phyloP scores from a whole-genome alignment of 2,113 vertebrate genomes.

The Pelodiscus sinensis region DNA sequence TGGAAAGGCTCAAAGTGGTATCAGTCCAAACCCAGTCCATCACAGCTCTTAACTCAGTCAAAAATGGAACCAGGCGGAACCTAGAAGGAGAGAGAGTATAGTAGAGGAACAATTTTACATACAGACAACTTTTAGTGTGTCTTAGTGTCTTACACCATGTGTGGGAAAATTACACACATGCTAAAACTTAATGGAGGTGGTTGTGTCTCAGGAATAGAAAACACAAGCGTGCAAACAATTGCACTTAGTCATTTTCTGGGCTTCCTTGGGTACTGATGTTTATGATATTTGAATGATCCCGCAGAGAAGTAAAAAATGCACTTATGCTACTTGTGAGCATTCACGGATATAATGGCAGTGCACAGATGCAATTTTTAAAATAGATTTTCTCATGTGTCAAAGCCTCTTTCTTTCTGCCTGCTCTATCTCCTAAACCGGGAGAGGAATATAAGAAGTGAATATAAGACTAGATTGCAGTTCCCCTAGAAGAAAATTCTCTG shows the following conservation, averaged over 20 bases:
- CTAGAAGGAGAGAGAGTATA: constrained; percentile 72
- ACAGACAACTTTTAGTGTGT: background rate
- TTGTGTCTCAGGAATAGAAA: background rate
- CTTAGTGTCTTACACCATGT: background rate
- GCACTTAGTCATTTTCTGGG: background rate
- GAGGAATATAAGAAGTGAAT: background rate
- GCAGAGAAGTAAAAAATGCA: background rate
- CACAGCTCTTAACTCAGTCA: constrained; percentile 95
- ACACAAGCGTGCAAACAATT: background rate
- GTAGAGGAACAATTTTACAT: constrained; percentile 10
- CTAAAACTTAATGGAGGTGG: background rate
- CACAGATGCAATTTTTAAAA: background rate
- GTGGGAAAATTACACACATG: background rate
- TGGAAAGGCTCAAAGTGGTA: constrained; percentile 96
- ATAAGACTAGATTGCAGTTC: background rate
- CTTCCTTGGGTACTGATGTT: background rate
- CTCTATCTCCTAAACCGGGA: background rate
- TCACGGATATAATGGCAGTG: background rate
- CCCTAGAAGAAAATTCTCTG: background rate
- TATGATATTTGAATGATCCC: background rate
- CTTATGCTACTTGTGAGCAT: background rate
- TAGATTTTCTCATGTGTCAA: background rate
- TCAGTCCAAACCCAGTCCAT: constrained; percentile 99
- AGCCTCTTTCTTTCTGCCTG: background rate
- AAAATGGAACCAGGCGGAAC: constrained; percentile 95